phyloP scores from a whole-genome alignment of 2,797 vertebrate species.

The Loris lydekkerianus region DNA sequence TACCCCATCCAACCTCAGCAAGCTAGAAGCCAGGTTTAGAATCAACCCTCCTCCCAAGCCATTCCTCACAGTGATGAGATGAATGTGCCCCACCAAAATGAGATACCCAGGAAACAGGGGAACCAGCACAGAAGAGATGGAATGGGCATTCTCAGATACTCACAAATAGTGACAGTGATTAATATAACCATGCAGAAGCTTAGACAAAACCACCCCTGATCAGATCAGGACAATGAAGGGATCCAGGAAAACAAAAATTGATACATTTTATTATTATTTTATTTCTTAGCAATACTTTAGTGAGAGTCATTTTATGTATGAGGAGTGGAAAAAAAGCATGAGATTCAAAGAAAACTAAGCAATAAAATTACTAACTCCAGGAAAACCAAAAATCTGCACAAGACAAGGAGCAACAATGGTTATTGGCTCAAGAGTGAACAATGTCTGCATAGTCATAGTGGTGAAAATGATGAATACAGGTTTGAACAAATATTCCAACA shows the following conservation, averaged over 20 bases:
- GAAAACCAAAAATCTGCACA: neutral
- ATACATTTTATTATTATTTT: neutral
- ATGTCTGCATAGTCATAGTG: neutral
- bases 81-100: neutral
- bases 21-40: neutral
- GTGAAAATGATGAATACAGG: neutral
- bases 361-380: neutral
- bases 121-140: neutral
- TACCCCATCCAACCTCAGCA: neutral
- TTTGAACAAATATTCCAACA: neutral
- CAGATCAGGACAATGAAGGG: neutral
- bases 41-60: neutral
- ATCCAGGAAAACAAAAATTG: neutral
- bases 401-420: neutral
- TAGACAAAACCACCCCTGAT: neutral
- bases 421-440: neutral
- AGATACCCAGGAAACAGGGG: neutral
- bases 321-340: neutral
- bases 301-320: neutral
- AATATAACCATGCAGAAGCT: neutral
- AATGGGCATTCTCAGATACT: neutral
- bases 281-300: neutral
- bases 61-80: neutral
- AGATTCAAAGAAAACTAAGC: constrained; percentile 2
- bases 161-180: neutral